These are phyloP conservation scores for Solea senegalensis DNA, from an alignment of 2,113 vertebrate species.

Conservation along the genomic window DNA sequence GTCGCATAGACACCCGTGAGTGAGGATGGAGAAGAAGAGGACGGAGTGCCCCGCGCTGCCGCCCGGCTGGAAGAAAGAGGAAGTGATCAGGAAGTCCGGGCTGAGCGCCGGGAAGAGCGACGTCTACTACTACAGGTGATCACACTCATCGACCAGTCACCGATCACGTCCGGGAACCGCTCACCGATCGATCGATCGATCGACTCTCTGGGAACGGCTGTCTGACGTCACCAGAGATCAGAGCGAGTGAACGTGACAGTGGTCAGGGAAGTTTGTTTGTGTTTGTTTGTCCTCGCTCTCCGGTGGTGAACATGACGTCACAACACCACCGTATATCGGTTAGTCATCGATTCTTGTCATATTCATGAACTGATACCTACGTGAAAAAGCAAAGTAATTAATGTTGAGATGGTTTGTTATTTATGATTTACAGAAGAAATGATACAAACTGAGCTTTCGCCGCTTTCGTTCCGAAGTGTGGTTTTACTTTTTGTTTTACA, in stretches of 20 bases:
- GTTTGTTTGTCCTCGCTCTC: background rate
- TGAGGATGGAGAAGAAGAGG: conserved; percentile 70
- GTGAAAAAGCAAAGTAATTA: too few relatives aligned
- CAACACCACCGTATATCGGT: too few relatives aligned
- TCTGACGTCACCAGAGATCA: background rate
- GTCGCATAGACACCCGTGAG: background rate
- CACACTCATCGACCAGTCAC: conserved; percentile 13
- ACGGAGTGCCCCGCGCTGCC: conserved; percentile 74
- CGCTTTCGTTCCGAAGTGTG: too few relatives aligned
- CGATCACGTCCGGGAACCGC: background rate
- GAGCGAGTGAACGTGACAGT: too few relatives aligned
- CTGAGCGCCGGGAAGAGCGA: conserved; percentile 78
- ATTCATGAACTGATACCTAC: too few relatives aligned
- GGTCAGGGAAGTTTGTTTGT: background rate
- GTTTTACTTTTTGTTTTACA: too few relatives aligned
- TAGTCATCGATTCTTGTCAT: too few relatives aligned
- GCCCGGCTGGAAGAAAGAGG: conserved; percentile 76
- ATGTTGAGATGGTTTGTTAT: too few relatives aligned
- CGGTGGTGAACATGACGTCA: too few relatives aligned
- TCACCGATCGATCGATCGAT: background rate
- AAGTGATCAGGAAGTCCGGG: conserved; percentile 79
- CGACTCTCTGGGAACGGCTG: too few relatives aligned
- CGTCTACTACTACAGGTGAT: conserved; percentile 78
- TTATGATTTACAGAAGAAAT: too few relatives aligned
- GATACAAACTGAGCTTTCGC: too few relatives aligned